Percentiles rank a stretch among this genome's conserved stretches.
phyloP scores from a whole-genome alignment of 1,140 invertebrate species.

The Hormaphis cornu region DNA sequence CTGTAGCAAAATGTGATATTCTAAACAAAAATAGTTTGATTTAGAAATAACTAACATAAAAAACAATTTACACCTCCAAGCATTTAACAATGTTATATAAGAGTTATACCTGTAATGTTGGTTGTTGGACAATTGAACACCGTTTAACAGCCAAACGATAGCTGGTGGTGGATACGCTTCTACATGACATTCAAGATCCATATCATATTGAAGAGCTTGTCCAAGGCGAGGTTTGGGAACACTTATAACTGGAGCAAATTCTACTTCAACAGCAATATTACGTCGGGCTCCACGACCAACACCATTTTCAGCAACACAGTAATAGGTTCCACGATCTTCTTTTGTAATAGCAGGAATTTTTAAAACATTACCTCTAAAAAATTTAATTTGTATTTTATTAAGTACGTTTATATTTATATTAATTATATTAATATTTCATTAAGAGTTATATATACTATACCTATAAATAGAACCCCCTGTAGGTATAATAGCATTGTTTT shows the following conservation, averaged over 20 bases:
- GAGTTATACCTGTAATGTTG: slow-evolving; percentile 62
- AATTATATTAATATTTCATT: not conserved
- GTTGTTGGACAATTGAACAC: slow-evolving; percentile 69
- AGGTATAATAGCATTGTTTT: slow-evolving; percentile 85
- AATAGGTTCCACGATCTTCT: slow-evolving; percentile 83
- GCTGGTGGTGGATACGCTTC: slow-evolving; percentile 85
- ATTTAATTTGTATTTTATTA: slow-evolving; percentile 31
- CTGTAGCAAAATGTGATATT: slow-evolving; percentile 79
- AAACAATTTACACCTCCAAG: not conserved
- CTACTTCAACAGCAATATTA: slow-evolving; percentile 81
- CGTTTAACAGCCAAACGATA: slow-evolving; percentile 78
- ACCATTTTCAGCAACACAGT: slow-evolving; percentile 86
- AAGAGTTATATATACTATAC: slow-evolving; percentile 40
- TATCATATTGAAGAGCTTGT: slow-evolving; percentile 82
- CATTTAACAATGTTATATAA: not conserved
- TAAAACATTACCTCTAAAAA: slow-evolving; percentile 66
- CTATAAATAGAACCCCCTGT: slow-evolving; percentile 71
- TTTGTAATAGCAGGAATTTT: slow-evolving; percentile 71
- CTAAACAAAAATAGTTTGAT: slow-evolving; percentile 43
- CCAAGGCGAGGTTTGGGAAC: slow-evolving; percentile 69
- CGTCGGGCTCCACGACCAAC: slow-evolving; percentile 73
- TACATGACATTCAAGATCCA: slow-evolving; percentile 84
- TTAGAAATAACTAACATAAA: too few species aligned
- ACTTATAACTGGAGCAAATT: slow-evolving; percentile 75
- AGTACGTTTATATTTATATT: not conserved